These are phyloP conservation scores for Mystacides longicornis DNA, from an alignment of 2,888 invertebrate genomes.

Conservation along the genomic window DNA sequence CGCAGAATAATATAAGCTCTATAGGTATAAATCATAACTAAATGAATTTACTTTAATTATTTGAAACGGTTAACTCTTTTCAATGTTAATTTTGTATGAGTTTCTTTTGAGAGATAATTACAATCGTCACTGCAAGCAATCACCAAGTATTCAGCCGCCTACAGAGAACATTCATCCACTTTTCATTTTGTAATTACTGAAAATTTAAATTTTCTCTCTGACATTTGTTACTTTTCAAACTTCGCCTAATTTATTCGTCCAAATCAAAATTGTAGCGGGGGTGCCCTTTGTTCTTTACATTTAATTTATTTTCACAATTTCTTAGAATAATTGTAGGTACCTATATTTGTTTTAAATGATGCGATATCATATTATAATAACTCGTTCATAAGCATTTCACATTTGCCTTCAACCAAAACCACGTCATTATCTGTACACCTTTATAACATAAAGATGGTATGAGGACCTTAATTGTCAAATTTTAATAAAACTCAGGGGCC, in stretches of 20 bases:
- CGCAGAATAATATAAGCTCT: constrained; percentile 21
- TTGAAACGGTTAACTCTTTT: constrained; percentile 24
- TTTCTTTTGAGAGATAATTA: constrained; percentile 24
- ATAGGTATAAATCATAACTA: constrained; percentile 25
- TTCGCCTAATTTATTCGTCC: background rate
- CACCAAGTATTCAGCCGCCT: constrained; percentile 21
- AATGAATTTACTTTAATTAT: constrained; percentile 26
- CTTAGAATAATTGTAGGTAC: too few relatives aligned
- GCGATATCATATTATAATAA: too few relatives aligned
- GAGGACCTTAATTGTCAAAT: too few relatives aligned
- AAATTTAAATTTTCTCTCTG: constrained; percentile 12
- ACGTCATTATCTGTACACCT: too few relatives aligned
- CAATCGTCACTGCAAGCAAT: constrained; percentile 24
- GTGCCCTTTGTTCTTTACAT: too few relatives aligned
- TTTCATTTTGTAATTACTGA: constrained; percentile 21
- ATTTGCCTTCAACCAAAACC: too few relatives aligned
- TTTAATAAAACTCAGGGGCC: too few relatives aligned
- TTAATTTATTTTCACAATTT: too few relatives aligned
- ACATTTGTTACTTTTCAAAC: background rate
- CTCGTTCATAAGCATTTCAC: too few relatives aligned
- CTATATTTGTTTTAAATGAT: too few relatives aligned
- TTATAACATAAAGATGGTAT: too few relatives aligned
- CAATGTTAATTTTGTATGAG: constrained; percentile 21
- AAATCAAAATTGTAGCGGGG: too few relatives aligned
- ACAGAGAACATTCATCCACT: constrained; percentile 11